phyloP scores from a whole-genome alignment of 2,113 vertebrate species.

The Leptobrachium ailaonicum region DNA sequence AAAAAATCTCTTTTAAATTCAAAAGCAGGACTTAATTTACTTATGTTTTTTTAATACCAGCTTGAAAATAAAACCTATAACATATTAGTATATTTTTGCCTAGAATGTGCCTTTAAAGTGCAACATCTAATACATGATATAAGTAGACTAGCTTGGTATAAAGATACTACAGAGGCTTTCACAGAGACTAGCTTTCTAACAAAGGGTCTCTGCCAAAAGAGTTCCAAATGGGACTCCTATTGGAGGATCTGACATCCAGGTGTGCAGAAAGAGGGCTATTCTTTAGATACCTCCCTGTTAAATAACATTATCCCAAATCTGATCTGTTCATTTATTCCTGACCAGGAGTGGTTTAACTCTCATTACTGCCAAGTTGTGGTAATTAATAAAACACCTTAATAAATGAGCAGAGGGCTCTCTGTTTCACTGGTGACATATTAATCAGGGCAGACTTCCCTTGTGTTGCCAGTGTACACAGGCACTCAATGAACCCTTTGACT shows the following conservation, averaged over 20 bases:
- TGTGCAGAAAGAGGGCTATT: background rate
- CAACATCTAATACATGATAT: background rate
- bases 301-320: constrained; percentile 9
- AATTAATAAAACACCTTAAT: constrained; percentile 49
- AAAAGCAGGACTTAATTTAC: no score
- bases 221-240: background rate
- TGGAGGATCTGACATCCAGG: constrained; percentile 7
- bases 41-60: no score
- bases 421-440: constrained; percentile 35
- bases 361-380: constrained; percentile 36
- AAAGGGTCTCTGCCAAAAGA: constrained; percentile 19
- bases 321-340: constrained; percentile 13
- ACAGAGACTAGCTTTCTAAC: constrained; percentile 14
- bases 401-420: constrained; percentile 37
- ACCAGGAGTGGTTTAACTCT: constrained; percentile 29
- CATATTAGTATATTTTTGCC: no score
- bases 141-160: background rate
- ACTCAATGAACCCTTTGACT: constrained; percentile 38
- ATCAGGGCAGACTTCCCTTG: constrained; percentile 1
- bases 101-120: no score
- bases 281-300: constrained; percentile 11
- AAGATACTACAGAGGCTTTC: background rate
- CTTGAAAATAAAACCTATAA: no score
- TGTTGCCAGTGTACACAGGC: constrained; percentile 38
- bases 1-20: no score